Evolutionary conservation across 2,888 invertebrate genomes (phyloP), one percentile per base, ranked within the genome.

Genomic region (Oasisia sp.): DNA sequence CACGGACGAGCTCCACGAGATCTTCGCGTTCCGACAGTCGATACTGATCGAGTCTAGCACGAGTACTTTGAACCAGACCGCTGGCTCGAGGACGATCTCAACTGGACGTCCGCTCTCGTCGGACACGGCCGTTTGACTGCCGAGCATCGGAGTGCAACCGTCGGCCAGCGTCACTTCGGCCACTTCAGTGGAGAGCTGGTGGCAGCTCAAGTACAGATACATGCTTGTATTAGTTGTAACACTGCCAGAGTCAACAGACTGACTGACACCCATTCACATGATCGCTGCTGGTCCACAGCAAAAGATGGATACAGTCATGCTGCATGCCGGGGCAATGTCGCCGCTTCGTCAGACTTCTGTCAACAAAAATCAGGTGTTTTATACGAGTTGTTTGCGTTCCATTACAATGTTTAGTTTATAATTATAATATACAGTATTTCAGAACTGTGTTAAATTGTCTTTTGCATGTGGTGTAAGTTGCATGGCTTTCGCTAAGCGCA

Each of bases 51-150:
- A 94, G 91, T 95, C 94, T 0, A 95, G 92, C 0, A 95, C 93
- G 91, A 95, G 93, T 14, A 94, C 94, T 94, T 96, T 96, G 92
- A 95, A 96, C 95, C 95, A 95, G 89, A 95, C 93, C 0, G 95
- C 95, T 8, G 95, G 95, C 32, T 95, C 95, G 12, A 95, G 89
- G 38, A 89, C 91, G 38, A 92, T 91, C 8, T 89, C 90, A 32
- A 89, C 50, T 74, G 12, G 91, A 74, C 38, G 90, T 50, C 32
- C 89, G 91, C n/a, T 89, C 91, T 32, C 92, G 91, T 19, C n/a
- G 14, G 32, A 89, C 91, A 45, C 89, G 12, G 90, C 90, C 38
- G 74, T 44, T 44, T 93, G 92, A 50, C 92, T 91, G 14, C 93
- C 93, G 14, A 94, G 91, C 45, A 91, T 58, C 11, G 94, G 94